Evolutionary conservation across 37 sponge, comb jelly and placozoan genomes (phyloP).

Genomic region (Cladorhizidae sp.): DNA sequence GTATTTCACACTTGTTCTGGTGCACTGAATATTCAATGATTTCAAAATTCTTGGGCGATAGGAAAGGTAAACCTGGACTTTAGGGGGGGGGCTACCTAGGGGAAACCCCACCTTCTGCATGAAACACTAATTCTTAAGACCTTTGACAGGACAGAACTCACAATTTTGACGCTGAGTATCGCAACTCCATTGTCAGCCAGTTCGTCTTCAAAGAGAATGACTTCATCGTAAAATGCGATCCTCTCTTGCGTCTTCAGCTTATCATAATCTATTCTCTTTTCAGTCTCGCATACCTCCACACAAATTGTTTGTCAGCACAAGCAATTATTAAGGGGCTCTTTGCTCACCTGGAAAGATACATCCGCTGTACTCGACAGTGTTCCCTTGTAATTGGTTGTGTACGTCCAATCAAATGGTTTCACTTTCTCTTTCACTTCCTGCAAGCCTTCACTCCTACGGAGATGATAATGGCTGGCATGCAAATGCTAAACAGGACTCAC

Average conservation of each 20-base stretch:
- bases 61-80: too few relatives aligned
- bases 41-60: too few relatives aligned
- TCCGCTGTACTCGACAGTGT: not conserved
- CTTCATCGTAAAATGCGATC: slow-evolving; percentile 83
- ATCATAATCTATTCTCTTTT: slow-evolving; percentile 76
- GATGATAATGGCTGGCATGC: too few relatives aligned
- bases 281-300: slow-evolving; percentile 53
- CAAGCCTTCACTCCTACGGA: slow-evolving; percentile 31
- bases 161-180: slow-evolving; percentile 81
- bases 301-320: not conserved
- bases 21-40: too few relatives aligned
- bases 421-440: slow-evolving; percentile 56
- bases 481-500: too few relatives aligned
- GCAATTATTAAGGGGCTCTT: not conserved
- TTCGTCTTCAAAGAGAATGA: slow-evolving; percentile 94
- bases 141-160: too few relatives aligned
- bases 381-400: slow-evolving; percentile 83
- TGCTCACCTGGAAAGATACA: not conserved
- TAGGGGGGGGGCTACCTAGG: too few relatives aligned
- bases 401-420: slow-evolving; percentile 98
- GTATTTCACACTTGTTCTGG: too few relatives aligned
- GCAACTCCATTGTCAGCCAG: slow-evolving; percentile 93
- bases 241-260: slow-evolving; percentile 77
- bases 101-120: too few relatives aligned
- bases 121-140: too few relatives aligned